Evolutionary conservation across 2,113 vertebrate genomes (phyloP), one percentile per base, ranked within the genome.

Genomic region (Eublepharis macularius): DNA sequence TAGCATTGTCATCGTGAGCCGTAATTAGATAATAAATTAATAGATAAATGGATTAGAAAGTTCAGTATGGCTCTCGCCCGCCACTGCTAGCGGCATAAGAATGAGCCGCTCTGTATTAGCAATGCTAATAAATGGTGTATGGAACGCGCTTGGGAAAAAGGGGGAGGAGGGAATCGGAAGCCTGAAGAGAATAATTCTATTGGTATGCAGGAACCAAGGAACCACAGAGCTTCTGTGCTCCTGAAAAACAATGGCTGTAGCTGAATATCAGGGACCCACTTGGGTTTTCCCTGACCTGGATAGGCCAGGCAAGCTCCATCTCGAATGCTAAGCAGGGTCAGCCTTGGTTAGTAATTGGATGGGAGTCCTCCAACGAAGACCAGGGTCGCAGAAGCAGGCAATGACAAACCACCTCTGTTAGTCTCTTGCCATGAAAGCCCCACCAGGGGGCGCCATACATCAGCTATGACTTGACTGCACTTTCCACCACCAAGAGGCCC

Each of bases 1-100:
- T 95, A 95, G 92, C 51, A 34, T 89, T 95, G 93, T 95, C 95
- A 92, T 89, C 89, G 90, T 91, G 86, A 94, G 84, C 85, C 92
- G 94, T 96, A 96, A 96, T 96, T 95, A 95, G 95, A 95, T 95
- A 96, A 96, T 96, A 97, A 96, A 96, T 96, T 96, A 96, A 96
- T 96, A 96, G 96, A 95, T 95, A 95, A 95, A 95, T 96, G 94
- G 92, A 95, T 96, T 95, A 93, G 90, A 93, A 92, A 93, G 92
- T 95, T 94, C 90, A 84, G 87, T 10, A 84, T 87, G 83, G 89
- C 87, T 91, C 90, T 91, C 90, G 82, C 90, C 60, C 76, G 90
- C 83, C 76, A 17, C 90, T 89, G 91, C 88, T 77, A 54, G 84
- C 0, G 1, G 90, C 92, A 89, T 85, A 83, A 94, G 94, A 83